Percentiles rank a stretch among this genome's conserved stretches.
These are phyloP conservation scores for Aurelia aurita complex sp. Pacific DNA, from an alignment of 30 jellyfish, hydroid and myxozoan species.

Conservation along the genomic window DNA sequence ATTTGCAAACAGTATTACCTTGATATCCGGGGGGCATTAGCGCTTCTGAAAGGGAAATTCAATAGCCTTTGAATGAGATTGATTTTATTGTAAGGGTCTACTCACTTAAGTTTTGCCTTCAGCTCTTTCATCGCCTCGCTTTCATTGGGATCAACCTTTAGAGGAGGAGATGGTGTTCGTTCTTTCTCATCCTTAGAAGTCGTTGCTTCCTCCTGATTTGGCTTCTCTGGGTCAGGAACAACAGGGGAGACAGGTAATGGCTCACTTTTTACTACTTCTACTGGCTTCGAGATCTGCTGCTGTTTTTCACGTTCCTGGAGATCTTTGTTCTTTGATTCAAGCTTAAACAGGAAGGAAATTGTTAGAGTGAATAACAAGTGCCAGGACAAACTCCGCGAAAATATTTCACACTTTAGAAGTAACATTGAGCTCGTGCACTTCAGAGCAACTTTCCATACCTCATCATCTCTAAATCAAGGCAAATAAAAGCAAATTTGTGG, in stretches of 20 bases:
- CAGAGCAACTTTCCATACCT: too few relatives aligned
- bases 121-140: constrained; percentile 78
- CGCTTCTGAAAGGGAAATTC: too few relatives aligned
- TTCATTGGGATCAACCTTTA: constrained; percentile 61
- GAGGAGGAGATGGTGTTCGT: constrained; percentile 66
- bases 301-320: constrained; percentile 51
- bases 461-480: too few relatives aligned
- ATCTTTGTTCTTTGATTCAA: constrained; percentile 28
- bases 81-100: background rate
- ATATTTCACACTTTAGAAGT: too few relatives aligned
- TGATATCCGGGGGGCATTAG: too few relatives aligned
- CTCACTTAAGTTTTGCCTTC: constrained; percentile 82
- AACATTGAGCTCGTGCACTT: too few relatives aligned
- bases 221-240: constrained; percentile 37
- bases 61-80: too few relatives aligned
- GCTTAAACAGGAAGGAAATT: constrained; percentile 2
- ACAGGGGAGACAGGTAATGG: constrained; percentile 8
- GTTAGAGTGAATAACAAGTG: background rate
- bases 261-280: constrained; percentile 32
- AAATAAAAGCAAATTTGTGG: too few relatives aligned
- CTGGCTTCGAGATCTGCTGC: constrained; percentile 10
- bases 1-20: too few relatives aligned
- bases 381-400: too few relatives aligned
- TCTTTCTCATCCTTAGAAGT: constrained; percentile 44
- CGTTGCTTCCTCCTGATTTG: constrained; percentile 50